phyloP scores from a whole-genome alignment of 1,140 invertebrate genomes.

The Dysdera silvatica region DNA sequence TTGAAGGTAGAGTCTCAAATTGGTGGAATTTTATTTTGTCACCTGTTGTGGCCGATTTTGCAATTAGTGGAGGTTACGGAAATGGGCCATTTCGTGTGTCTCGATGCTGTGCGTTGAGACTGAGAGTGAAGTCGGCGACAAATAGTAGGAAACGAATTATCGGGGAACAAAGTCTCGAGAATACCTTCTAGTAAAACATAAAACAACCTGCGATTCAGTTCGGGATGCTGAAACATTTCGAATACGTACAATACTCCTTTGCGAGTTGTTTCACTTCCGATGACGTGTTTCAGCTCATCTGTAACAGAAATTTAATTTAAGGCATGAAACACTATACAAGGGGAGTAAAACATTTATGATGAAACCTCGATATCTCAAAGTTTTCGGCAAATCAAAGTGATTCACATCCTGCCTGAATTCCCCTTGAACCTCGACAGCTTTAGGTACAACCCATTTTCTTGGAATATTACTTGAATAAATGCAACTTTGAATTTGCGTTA shows the following conservation, averaged over 20 bases:
- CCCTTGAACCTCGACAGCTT: no score
- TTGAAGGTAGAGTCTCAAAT: no score
- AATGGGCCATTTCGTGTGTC: conserved; percentile 4
- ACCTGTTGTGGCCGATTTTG: conserved; percentile 11
- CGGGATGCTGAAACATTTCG: conserved; percentile 72
- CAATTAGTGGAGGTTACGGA: conserved; percentile 18
- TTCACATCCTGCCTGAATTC: no score
- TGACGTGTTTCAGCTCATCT: conserved; percentile 84
- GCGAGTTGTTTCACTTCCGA: conserved; percentile 80
- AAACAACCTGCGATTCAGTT: conserved; percentile 73
- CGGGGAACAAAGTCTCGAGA: conserved; percentile 64
- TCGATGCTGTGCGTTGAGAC: conserved; percentile 11
- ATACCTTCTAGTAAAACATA: conserved; percentile 81
- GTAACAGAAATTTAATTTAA: conserved; percentile 47
- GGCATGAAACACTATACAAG: no score
- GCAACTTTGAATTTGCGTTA: no score
- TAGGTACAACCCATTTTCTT: no score
- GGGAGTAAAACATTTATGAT: no score
- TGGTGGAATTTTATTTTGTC: no score
- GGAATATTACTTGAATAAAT: no score
- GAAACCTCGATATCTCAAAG: no score
- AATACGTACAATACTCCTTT: conserved; percentile 80
- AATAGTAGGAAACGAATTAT: conserved; percentile 57
- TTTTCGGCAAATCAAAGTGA: no score
- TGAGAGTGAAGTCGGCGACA: conserved; percentile 58